Evolutionary conservation across 23 tunicate genomes (phyloP).

Genomic region (Trididemnum miniatum): DNA sequence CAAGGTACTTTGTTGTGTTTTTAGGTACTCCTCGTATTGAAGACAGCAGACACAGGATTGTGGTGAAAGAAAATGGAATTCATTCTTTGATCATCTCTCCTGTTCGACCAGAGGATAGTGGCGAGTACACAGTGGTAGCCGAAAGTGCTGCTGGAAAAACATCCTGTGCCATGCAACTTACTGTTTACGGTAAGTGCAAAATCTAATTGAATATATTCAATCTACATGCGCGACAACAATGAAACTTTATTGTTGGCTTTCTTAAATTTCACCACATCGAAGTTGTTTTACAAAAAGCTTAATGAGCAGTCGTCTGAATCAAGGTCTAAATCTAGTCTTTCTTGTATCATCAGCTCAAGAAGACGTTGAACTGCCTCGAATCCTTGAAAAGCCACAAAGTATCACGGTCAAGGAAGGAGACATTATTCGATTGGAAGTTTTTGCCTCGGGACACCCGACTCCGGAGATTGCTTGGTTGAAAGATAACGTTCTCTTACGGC

Average conservation of each 20-base stretch:
- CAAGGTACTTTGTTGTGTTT: no score
- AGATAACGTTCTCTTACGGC: conserved; percentile 84
- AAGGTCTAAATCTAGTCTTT: no score
- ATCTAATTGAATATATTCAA: no score
- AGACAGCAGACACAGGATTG: conserved; percentile 87
- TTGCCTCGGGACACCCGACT: conserved; percentile 93
- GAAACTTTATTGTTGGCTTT: no score
- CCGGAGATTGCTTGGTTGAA: conserved; percentile 98
- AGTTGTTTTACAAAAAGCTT: no score
- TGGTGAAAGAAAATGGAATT: conserved; percentile 97
- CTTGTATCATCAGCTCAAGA: conserved; percentile 98
- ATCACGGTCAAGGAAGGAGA: conserved; percentile 88
- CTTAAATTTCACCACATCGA: no score
- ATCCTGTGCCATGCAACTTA: conserved; percentile 56
- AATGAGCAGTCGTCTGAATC: no score
- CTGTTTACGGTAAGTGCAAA: conserved; percentile 73
- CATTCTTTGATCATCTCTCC: conserved; percentile 91
- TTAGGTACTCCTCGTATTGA: conserved; percentile 33
- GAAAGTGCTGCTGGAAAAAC: conserved; percentile 85
- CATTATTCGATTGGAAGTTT: conserved; percentile 90
- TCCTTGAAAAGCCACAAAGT: conserved; percentile 93
- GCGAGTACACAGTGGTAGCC: conserved; percentile 91
- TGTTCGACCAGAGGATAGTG: conserved; percentile 73
- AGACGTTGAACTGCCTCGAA: conserved; percentile 91
- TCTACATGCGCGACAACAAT: no score